phyloP scores from a whole-genome alignment of 2,797 vertebrate genomes.

The Natrix natrix region DNA sequence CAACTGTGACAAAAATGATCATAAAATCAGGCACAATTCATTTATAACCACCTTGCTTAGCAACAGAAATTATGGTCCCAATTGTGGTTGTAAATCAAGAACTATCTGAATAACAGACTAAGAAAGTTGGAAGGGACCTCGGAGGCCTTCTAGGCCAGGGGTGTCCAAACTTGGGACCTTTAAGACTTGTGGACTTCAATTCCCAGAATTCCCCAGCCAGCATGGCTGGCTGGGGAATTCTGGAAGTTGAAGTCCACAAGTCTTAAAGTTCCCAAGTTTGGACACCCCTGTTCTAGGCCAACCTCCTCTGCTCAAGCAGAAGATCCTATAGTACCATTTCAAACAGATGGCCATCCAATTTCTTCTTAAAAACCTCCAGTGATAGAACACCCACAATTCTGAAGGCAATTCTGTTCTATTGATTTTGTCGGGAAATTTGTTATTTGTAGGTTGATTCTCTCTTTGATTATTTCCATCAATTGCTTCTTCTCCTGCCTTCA shows the following conservation, averaged over 20 bases:
- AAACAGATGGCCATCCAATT: neutral
- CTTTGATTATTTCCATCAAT: neutral
- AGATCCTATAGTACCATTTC: neutral
- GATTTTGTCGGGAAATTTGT: neutral
- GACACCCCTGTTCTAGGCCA: too few relatives aligned
- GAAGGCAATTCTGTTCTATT: neutral
- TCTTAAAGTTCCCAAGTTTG: too few relatives aligned
- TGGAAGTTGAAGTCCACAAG: too few relatives aligned
- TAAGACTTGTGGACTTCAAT: too few relatives aligned
- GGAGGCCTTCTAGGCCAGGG: neutral
- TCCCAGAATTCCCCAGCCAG: too few relatives aligned
- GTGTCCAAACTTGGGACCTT: too few relatives aligned
- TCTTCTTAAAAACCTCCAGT: neutral
- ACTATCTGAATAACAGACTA: neutral
- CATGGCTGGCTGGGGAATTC: too few relatives aligned
- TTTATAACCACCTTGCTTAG: neutral
- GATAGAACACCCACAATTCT: neutral
- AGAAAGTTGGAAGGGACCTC: neutral
- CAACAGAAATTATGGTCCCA: neutral
- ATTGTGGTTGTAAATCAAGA: neutral
- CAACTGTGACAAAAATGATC: neutral
- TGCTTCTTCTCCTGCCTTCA: neutral
- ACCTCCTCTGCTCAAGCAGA: neutral
- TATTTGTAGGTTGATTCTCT: neutral
- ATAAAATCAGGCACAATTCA: neutral